These are phyloP conservation scores for Drosophila multiciliata DNA, from an alignment of 2,888 invertebrate species.

Conservation along the genomic window DNA sequence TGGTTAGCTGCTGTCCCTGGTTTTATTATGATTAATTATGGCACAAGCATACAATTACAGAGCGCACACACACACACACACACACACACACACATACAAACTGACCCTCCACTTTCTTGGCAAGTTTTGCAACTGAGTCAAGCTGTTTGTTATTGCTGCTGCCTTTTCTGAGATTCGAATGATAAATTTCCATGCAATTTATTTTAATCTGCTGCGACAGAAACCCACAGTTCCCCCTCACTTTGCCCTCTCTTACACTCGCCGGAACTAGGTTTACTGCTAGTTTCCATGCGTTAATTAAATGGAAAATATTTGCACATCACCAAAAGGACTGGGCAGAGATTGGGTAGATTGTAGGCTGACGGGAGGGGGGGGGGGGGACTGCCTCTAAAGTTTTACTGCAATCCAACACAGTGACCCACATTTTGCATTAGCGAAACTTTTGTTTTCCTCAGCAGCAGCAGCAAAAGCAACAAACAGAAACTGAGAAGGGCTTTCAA, in stretches of 20 bases:
- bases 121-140: slow-evolving; percentile 75
- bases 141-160: slow-evolving; percentile 41
- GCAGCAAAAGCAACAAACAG: slow-evolving; percentile 31
- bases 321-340: slow-evolving; percentile 29
- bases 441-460: slow-evolving; percentile 38
- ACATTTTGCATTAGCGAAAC: slow-evolving; percentile 63
- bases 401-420: slow-evolving; percentile 69
- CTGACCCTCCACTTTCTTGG: slow-evolving; percentile 73
- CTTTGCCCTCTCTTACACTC: not conserved
- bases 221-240: slow-evolving; percentile 9
- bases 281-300: slow-evolving; percentile 75
- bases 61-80: slow-evolving; percentile 30
- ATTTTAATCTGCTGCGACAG: slow-evolving; percentile 77
- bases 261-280: slow-evolving; percentile 23
- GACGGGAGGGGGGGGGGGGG: not conserved
- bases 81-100: slow-evolving; percentile 9
- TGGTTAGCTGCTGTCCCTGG: slow-evolving; percentile 50
- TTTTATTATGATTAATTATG: slow-evolving; percentile 79
- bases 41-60: slow-evolving; percentile 46
- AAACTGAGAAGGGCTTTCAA: slow-evolving; percentile 26
- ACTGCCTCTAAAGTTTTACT: slow-evolving; percentile 46
- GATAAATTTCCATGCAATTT: slow-evolving; percentile 78
- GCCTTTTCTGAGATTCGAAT: slow-evolving; percentile 66
- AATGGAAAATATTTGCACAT: slow-evolving; percentile 77
- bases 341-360: not conserved